Evolutionary conservation across 2,797 vertebrate species (phyloP).

Genomic region (Cynopterus sphinx): DNA sequence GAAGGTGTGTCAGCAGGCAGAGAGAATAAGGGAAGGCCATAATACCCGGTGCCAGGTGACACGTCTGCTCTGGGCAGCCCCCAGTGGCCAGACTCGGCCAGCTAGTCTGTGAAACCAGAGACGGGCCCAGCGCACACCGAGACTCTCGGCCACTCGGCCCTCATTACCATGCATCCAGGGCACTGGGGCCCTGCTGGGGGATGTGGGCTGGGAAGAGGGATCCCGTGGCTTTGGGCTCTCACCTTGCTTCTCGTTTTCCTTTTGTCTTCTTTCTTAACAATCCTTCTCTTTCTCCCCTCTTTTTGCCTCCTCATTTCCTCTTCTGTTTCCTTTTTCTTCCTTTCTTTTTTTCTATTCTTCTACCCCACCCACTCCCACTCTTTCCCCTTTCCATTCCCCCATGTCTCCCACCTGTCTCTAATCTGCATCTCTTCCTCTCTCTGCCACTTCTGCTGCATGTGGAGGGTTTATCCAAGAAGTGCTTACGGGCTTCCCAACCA

Average conservation of each 20-base stretch:
- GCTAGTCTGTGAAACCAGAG: constrained; percentile 44
- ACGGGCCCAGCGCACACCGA: background rate
- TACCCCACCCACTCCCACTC: background rate
- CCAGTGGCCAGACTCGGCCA: background rate
- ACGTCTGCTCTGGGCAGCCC: background rate
- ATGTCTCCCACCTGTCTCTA: background rate
- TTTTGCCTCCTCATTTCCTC: background rate
- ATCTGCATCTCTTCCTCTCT: background rate
- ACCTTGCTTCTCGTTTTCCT: background rate
- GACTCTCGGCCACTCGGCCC: background rate
- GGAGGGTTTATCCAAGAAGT: background rate
- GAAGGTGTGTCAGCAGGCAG: background rate
- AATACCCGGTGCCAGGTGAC: background rate
- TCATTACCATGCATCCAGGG: background rate
- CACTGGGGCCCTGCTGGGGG: rapidly evolving
- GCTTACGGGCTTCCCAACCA: background rate
- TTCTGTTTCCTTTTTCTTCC: background rate
- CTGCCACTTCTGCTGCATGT: background rate
- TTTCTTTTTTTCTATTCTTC: background rate
- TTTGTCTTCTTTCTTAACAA: background rate
- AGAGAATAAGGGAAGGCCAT: background rate
- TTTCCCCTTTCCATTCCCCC: rapidly evolving
- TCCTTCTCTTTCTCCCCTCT: background rate
- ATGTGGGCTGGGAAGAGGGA: background rate
- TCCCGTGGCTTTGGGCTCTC: background rate